A percentile compares a stretch with the other conserved stretches of the same genome.
Evolutionary conservation across 2,113 vertebrate species (phyloP).

Genomic region (Upupa epops): DNA sequence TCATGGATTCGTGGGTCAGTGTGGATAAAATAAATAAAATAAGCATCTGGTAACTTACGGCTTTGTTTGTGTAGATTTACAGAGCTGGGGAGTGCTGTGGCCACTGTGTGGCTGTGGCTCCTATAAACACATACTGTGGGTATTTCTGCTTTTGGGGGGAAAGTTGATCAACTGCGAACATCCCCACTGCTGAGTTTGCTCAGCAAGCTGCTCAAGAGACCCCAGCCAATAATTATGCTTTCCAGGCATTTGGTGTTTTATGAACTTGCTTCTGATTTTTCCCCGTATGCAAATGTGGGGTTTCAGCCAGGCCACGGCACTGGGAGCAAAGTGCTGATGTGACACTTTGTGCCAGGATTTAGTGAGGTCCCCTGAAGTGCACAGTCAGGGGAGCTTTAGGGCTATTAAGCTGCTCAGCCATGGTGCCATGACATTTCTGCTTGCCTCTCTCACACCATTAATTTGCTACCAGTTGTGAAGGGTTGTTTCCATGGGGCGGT

Average conservation of each 20-base stretch:
- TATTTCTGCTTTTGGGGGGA: conserved; percentile 44
- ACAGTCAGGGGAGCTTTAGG: conserved; percentile 30
- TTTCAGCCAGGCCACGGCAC: neutral
- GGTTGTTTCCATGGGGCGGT: neutral
- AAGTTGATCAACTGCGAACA: conserved; percentile 42
- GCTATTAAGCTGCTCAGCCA: conserved; percentile 32
- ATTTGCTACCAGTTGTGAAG: conserved; percentile 32
- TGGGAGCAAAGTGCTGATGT: conserved; percentile 13
- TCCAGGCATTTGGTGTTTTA: conserved; percentile 36
- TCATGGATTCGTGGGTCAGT: conserved; percentile 28
- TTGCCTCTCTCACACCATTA: conserved; percentile 18
- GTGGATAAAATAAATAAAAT: conserved; percentile 37
- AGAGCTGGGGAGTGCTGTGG: conserved; percentile 18
- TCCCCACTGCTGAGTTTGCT: conserved; percentile 36
- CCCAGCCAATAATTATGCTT: conserved; percentile 12
- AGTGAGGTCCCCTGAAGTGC: neutral
- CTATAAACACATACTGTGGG: conserved; percentile 13
- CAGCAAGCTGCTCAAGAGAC: conserved; percentile 26
- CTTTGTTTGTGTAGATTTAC: conserved; percentile 45
- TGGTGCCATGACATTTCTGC: neutral
- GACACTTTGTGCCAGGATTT: conserved; percentile 26
- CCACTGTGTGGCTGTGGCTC: neutral
- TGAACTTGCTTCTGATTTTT: conserved; percentile 10
- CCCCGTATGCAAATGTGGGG: conserved; percentile 17
- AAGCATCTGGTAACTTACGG: conserved; percentile 60